Evolutionary conservation across 2,888 invertebrate genomes (phyloP), one percentile per base, ranked within the genome.

Genomic region (Amphipyra tragopoginis): DNA sequence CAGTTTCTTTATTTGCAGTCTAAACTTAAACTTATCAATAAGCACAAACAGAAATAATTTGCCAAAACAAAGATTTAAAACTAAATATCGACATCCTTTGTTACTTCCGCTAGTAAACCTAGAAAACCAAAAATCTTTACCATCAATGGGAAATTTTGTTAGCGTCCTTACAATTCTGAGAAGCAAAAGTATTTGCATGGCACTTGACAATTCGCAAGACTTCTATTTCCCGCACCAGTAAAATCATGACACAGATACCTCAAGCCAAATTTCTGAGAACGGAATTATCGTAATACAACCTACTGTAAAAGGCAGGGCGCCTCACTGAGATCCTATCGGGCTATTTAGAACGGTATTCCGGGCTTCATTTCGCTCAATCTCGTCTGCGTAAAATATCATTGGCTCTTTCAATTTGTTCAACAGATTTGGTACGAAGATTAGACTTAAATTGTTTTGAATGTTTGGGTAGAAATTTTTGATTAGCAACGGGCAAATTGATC

Each of bases 291-390:
- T 43, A 55, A 48, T 39, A 36, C 45, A 59, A 44, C 53, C 13
- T 49, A 48, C 64, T 57, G 33, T 51, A 52, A 45, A 62, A 71
- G 53, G 67, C 42, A 44, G 33, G 59, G 61, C 59, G 52, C 48
- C 34, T 38, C 50, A 38, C 39, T 4, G 33, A 48, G 67, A 77
- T 66, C 42, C 59, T 73, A 77, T 75, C 74, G 36, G 42, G 43
- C 29, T 61, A 78, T 75, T 67, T 58, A 71, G 63, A 71, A 67
- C 58, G 60, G 65, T 60, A 70, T 70, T 71, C 38, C 42, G 38
- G 47, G 40, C 63, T 74, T 42, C 57, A 54, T 62, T 68, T 48
- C 58, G n/a, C 50, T 59, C 50, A 56, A 65, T 68, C 50, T 73
- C 43, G 43, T 45, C 45, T 48, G 34, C 55, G 64, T 59, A 55